Evolutionary conservation across 2,797 vertebrate genomes (phyloP).

Genomic region (Protosalanx chinensis): DNA sequence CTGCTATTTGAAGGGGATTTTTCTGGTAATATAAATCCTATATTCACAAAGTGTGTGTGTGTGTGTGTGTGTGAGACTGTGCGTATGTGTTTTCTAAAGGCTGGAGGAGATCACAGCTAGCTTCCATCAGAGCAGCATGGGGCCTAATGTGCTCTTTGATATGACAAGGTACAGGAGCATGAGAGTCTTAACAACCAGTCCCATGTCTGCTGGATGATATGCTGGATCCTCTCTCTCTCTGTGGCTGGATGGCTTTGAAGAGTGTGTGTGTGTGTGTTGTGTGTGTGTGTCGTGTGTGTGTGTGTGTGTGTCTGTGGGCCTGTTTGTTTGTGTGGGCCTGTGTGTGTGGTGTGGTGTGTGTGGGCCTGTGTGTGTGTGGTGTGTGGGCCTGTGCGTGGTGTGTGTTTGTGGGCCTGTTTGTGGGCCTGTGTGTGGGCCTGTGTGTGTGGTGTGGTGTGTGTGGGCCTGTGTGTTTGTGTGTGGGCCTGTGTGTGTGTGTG

Average conservation of each 20-base stretch:
- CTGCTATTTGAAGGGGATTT: slow-evolving; percentile 1
- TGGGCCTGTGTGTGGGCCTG: not conserved
- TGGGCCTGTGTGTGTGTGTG: not conserved
- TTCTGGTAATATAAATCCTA: not conserved
- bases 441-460: not conserved
- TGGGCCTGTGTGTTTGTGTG: not conserved
- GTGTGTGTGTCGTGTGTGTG: too few relatives aligned
- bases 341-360: too few relatives aligned
- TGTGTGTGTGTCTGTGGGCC: too few relatives aligned
- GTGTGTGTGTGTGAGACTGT: not conserved
- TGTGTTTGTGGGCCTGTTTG: too few relatives aligned
- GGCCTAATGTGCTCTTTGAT: not conserved
- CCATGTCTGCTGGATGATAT: too few relatives aligned
- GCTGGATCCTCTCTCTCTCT: too few relatives aligned
- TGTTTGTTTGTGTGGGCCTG: too few relatives aligned
- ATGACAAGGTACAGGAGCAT: not conserved
- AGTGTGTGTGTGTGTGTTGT: too few relatives aligned
- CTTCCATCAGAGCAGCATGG: not conserved
- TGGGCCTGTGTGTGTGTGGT: too few relatives aligned
- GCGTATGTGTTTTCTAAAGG: not conserved
- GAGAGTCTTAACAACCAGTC: too few relatives aligned
- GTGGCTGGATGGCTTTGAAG: too few relatives aligned
- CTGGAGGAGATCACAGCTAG: not conserved
- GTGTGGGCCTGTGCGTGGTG: too few relatives aligned
- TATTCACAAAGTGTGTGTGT: not conserved